Percentiles rank a stretch among this genome's conserved stretches.
Evolutionary conservation across 1,140 invertebrate genomes (phyloP).

Genomic region (Adelges cooleyi): DNA sequence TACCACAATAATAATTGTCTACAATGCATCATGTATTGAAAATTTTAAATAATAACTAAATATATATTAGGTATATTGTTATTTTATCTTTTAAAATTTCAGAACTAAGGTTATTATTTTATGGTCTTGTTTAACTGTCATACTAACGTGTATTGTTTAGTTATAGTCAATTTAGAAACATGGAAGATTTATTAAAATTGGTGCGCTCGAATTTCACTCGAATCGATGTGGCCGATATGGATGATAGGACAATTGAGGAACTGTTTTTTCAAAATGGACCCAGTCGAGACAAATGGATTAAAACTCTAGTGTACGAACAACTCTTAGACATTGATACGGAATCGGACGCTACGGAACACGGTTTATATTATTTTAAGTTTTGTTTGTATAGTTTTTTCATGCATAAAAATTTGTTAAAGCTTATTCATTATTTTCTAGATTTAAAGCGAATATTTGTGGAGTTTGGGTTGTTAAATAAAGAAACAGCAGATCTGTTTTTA

Average conservation of each 20-base stretch:
- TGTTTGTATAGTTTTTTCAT: background rate
- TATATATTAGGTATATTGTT: no score
- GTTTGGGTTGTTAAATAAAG: slow-evolving; percentile 6
- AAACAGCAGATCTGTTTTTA: background rate
- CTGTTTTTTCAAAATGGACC: slow-evolving; percentile 5
- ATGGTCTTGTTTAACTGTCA: no score
- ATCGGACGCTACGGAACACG: background rate
- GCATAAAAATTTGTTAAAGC: background rate
- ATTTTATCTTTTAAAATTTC: no score
- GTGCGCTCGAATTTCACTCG: background rate
- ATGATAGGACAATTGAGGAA: background rate
- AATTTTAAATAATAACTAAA: no score
- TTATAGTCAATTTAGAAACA: no score
- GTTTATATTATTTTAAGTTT: background rate
- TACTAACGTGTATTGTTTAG: no score
- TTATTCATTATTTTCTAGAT: background rate
- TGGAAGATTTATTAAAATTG: slow-evolving; percentile 1
- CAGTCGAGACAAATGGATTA: slow-evolving; percentile 6
- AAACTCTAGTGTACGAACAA: background rate
- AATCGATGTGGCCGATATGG: background rate
- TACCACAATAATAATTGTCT: no score
- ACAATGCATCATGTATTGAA: no score
- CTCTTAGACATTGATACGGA: background rate
- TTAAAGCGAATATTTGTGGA: background rate
- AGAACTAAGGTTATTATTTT: no score